These are phyloP conservation scores for Dromaius novaehollandiae DNA, from an alignment of 2,113 vertebrate genomes.

Conservation along the genomic window DNA sequence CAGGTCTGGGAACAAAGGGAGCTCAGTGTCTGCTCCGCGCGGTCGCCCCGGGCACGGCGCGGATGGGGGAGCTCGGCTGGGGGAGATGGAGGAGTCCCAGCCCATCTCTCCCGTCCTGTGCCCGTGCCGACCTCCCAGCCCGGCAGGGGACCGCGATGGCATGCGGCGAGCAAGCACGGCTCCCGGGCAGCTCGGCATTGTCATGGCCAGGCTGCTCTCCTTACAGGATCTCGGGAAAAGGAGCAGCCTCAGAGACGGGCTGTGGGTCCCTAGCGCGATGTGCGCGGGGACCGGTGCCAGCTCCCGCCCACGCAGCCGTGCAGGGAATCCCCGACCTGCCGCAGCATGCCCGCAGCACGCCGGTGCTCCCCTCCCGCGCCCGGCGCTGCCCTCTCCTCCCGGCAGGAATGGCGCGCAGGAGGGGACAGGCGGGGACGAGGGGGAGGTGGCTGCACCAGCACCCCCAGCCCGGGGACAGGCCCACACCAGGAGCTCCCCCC, in stretches of 20 bases:
- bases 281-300: background rate
- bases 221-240: background rate
- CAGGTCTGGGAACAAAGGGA: background rate
- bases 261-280: no score
- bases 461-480: background rate
- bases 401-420: background rate
- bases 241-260: no score
- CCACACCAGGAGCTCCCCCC: background rate
- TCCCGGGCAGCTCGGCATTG: no score
- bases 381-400: background rate
- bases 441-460: background rate
- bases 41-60: background rate
- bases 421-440: background rate
- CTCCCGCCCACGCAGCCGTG: accelerated
- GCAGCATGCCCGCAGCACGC: background rate
- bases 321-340: background rate
- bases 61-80: background rate
- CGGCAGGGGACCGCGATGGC: background rate
- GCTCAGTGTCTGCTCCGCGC: background rate
- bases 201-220: background rate
- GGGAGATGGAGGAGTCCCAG: no score
- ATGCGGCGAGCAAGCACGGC: no score
- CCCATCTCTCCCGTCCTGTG: no score
- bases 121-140: background rate
- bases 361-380: background rate